A percentile compares a stretch with the other conserved stretches of the same genome.
Evolutionary conservation across 2,113 vertebrate genomes (phyloP).

Genomic region (Seriola dumerili): DNA sequence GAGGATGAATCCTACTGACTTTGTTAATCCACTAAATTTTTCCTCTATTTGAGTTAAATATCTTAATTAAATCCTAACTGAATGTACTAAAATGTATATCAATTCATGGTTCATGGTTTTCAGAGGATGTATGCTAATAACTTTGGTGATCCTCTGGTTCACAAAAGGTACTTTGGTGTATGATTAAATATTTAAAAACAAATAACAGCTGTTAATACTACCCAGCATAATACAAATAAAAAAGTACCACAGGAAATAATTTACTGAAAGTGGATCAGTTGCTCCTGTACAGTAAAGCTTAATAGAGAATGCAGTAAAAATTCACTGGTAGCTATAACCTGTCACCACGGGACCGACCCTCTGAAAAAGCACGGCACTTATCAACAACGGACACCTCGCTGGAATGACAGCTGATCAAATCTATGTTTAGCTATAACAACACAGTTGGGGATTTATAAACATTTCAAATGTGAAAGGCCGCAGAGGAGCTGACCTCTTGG

Average conservation of each 20-base stretch:
- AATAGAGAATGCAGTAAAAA: neutral
- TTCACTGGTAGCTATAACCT: slow-evolving; percentile 1
- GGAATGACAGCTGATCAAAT: slow-evolving; percentile 74
- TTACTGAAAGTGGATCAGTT: neutral
- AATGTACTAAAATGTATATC: no score
- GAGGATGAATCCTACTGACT: neutral
- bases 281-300: neutral
- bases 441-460: slow-evolving; percentile 78
- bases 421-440: slow-evolving; percentile 77
- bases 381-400: slow-evolving; percentile 63
- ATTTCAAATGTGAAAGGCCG: slow-evolving; percentile 76
- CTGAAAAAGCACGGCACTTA: slow-evolving; percentile 30
- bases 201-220: neutral
- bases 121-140: neutral
- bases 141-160: no score
- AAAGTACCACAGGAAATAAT: neutral
- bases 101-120: neutral
- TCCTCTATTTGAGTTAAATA: neutral
- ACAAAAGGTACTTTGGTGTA: no score
- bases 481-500: slow-evolving; percentile 55
- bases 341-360: neutral
- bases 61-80: neutral
- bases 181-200: no score
- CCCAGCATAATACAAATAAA: neutral
- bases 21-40: no score